These are phyloP conservation scores for Carlito syrichta DNA, from an alignment of 2,113 vertebrate species.

Conservation along the genomic window DNA sequence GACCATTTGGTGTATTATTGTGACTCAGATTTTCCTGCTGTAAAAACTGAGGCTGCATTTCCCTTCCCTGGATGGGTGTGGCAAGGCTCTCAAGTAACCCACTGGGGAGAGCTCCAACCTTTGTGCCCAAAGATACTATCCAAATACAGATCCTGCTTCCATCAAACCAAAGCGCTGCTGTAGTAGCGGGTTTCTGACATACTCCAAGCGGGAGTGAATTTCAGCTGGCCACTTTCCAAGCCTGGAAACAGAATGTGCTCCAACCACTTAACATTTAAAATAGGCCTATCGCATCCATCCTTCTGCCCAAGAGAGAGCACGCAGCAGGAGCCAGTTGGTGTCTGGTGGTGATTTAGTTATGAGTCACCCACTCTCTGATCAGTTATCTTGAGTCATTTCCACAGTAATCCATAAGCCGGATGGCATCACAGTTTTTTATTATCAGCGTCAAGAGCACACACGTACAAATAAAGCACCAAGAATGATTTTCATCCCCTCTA, in stretches of 20 bases:
- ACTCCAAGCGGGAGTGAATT: constrained; percentile 7
- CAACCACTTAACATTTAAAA: constrained; percentile 30
- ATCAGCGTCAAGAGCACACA: neutral
- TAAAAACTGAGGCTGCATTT: neutral
- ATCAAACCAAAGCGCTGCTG: neutral
- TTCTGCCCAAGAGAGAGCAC: neutral
- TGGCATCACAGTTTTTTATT: constrained; percentile 34
- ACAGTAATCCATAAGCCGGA: neutral
- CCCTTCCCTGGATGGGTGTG: neutral
- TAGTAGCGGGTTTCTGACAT: constrained; percentile 22
- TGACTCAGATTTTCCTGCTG: neutral
- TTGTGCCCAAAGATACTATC: neutral
- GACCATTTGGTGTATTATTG: neutral
- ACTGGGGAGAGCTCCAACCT: neutral
- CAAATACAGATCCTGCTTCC: neutral
- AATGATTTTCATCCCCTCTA: neutral
- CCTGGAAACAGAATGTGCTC: constrained; percentile 19
- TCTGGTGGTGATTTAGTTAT: constrained; percentile 42
- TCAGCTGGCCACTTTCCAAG: constrained; percentile 4
- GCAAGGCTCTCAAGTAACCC: neutral
- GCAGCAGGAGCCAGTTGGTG: neutral
- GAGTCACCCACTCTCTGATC: constrained; percentile 29
- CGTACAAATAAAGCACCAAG: neutral
- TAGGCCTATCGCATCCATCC: constrained; percentile 13
- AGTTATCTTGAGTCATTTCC: constrained; percentile 54